Evolutionary conservation across 1,140 invertebrate species (phyloP).

Genomic region (Drosophila asahinai): DNA sequence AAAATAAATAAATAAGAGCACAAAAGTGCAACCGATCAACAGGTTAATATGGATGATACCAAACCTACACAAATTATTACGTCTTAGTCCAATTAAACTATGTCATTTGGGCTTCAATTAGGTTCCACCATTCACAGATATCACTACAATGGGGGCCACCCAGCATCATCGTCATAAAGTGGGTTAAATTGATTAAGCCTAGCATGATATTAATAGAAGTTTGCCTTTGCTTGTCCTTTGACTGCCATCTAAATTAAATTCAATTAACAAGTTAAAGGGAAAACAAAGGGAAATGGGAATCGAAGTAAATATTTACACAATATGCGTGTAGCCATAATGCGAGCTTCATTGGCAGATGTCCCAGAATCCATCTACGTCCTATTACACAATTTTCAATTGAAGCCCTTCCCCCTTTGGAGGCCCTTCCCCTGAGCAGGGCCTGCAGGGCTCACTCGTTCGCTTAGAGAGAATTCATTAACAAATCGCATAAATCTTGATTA

Average conservation of each 20-base stretch:
- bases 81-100: not conserved
- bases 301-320: constrained; percentile 70
- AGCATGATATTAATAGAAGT: constrained; percentile 51
- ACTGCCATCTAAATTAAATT: constrained; percentile 57
- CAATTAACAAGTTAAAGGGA: constrained; percentile 50
- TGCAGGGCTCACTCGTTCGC: not conserved
- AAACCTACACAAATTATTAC: not conserved
- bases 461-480: constrained; percentile 42
- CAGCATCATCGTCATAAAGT: constrained; percentile 32
- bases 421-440: not conserved
- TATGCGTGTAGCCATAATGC: constrained; percentile 36
- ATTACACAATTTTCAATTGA: constrained; percentile 49
- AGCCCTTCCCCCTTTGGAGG: constrained; percentile 11
- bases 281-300: constrained; percentile 35
- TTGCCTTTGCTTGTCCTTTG: constrained; percentile 41
- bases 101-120: constrained; percentile 19
- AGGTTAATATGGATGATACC: not conserved
- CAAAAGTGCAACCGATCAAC: not conserved
- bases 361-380: constrained; percentile 10
- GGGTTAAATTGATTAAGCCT: constrained; percentile 74
- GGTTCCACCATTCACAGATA: not conserved
- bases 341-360: constrained; percentile 7
- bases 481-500: constrained; percentile 69
- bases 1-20: no score
- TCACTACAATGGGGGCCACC: constrained; percentile 14